Base-by-base conservation (phyloP, 2,113 vertebrate species). In the Gasterosteus nipponicus region DNA sequence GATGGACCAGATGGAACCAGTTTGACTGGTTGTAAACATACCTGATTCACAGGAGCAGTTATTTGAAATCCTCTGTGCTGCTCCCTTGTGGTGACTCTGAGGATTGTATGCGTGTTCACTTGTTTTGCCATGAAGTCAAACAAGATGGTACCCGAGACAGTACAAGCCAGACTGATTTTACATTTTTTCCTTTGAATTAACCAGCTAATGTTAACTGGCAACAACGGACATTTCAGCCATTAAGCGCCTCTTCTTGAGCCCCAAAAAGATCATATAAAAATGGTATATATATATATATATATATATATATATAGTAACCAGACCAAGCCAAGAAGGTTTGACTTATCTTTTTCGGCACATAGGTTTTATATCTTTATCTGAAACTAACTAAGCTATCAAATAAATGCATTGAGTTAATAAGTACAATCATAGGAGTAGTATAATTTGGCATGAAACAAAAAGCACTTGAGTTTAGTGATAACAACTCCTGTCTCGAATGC, bases 21-120 rank as follows among this genome's bases (percentile, higher is more conserved):
- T 26, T 26, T 26, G 39, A 29, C 1, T 29, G 38, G 3, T 9
- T 42, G 38, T 35, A 59, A 59, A 59, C 29, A 3, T 53, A n/a
- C 10, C 51, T 22, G 19, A 57, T 33, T 22, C n/a, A 8, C 11
- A 16, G 9, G 1, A 19, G 67, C 53, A 39, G 16, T 9, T 6
- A 44, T 42, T 8, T 64, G 4, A 44, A 63, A 63, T 19, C 18
- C 6, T 54, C 10, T 38, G 14, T 65, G 53, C 81, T 75, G 65
- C 66, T 71, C 54, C 66, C 76, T 26, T 39, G 66, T 70, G 81
- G 70, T 39, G 19, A 5, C 38, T 69, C 15, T 49, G 53, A 44
- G 35, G 12, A 59, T 29, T 29, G 9, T 26, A 18, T 2, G n/a
- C 42, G n/a, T 22, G 59, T 22, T 19, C 31, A 19, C 16, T 58